Evolutionary conservation across 2,888 invertebrate species (phyloP), one percentile per base, ranked within the genome.

Genomic region (Athalia cordata): DNA sequence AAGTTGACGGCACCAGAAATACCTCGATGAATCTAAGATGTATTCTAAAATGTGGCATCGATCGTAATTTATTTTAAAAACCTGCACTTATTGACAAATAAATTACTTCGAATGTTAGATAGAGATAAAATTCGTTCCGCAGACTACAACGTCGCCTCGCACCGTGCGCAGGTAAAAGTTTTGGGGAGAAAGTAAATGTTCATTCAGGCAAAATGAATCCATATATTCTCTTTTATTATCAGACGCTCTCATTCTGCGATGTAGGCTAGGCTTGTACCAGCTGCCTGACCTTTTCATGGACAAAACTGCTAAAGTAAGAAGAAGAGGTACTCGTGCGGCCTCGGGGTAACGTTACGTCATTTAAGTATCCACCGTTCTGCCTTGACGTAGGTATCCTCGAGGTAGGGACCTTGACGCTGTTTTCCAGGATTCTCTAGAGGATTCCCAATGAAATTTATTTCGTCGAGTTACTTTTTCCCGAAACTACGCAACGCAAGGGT

Each of bases 401-500:
- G 15, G 52, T 43, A 52, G 55, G 68, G 43, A 52, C 55, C 55
- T 5, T 67, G 13, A 13, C 55, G 52, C 3, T 55, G 55, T 49
- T 52, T 55, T 29, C 29, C 29, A 29, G 29, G 29, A 68, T 68
- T 59, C 57, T 72, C 70, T 13, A 59, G 70, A 72, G 70, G 57
- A 72, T 72, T 59, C 59, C 45, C 47, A 72, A 59, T 72, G 59
- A 59, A 72, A 72, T 72, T 72, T 72, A 72, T 72, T 59, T 72
- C 70, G 57, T 59, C 59, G 59, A 45, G 57, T 59, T 72, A 59
- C 59, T 59, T 57, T 72, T 47, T 13, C 5, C 70, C 47, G 7
- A 29, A 29, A 29, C 29, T 29, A 29, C 29, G 29, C 29, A 29
- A 29, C 29, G 29, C 29, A 29, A 29, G 29, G 29, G 29, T 29